These are phyloP conservation scores for Holothuria scabra DNA, from an alignment of 53 echinoderm and acorn worm genomes.

Conservation along the genomic window DNA sequence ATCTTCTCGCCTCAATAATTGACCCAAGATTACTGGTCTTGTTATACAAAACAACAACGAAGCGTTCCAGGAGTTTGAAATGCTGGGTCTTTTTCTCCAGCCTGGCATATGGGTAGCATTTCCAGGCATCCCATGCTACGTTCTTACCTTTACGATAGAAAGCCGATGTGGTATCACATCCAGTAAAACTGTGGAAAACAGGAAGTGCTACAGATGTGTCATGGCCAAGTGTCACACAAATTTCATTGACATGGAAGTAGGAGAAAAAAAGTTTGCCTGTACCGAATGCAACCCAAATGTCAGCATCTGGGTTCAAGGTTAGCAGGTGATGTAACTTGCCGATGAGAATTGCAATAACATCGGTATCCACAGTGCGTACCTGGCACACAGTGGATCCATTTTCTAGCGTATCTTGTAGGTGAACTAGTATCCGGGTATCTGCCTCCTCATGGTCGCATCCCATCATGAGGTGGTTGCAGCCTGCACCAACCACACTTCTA, in stretches of 20 bases:
- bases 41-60: conserved; percentile 32
- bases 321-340: conserved; percentile 47
- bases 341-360: conserved; percentile 60
- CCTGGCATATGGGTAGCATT: conserved; percentile 38
- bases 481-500: not conserved
- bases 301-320: conserved; percentile 2
- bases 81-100: conserved; percentile 3
- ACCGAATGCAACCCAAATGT: conserved; percentile 71
- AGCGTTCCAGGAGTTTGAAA: conserved; percentile 31
- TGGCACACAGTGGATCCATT: conserved; percentile 44
- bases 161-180: conserved; percentile 61
- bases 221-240: conserved; percentile 51
- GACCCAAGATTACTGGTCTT: conserved; percentile 12
- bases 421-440: conserved; percentile 59
- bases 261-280: conserved; percentile 53
- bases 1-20: conserved; percentile 44
- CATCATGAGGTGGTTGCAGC: conserved; percentile 43
- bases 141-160: conserved; percentile 57
- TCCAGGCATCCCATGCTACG: conserved; percentile 55
- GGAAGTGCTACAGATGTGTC: conserved; percentile 49
- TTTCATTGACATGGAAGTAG: conserved; percentile 52
- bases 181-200: conserved; percentile 61
- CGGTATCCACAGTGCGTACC: conserved; percentile 71
- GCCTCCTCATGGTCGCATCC: conserved; percentile 68
- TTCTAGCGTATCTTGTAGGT: conserved; percentile 48